Evolutionary conservation across 92 coral and sea anemone species (phyloP).

Genomic region (Zoanthus sociatus): DNA sequence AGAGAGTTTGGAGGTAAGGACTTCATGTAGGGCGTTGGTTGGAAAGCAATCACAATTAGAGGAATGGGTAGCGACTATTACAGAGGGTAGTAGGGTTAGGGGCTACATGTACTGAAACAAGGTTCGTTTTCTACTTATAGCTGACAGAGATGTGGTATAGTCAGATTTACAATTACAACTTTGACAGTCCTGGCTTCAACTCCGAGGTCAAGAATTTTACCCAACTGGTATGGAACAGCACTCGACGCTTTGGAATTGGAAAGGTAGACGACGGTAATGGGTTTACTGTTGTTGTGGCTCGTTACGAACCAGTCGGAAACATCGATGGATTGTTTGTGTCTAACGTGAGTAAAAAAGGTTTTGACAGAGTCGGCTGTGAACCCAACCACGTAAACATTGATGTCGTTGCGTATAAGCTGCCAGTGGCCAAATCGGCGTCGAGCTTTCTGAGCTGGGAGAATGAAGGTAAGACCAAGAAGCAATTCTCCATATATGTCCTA

Average conservation of each 20-base stretch:
- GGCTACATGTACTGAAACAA: not conserved
- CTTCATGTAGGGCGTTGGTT: no score
- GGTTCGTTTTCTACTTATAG: conserved; percentile 32
- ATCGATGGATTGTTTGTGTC: conserved; percentile 88
- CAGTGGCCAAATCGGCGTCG: conserved; percentile 63
- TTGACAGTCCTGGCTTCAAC: conserved; percentile 85
- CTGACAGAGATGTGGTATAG: conserved; percentile 95
- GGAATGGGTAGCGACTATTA: no score
- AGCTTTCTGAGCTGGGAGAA: conserved; percentile 92
- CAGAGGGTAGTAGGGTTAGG: no score
- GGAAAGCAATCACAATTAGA: no score
- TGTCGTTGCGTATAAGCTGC: conserved; percentile 61
- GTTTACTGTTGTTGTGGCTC: conserved; percentile 88
- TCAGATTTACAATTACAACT: conserved; percentile 85
- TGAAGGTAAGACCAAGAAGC: conserved; percentile 64
- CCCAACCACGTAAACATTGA: conserved; percentile 73
- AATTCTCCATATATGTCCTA: not conserved
- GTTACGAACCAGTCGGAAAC: conserved; percentile 98
- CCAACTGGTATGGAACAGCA: conserved; percentile 89
- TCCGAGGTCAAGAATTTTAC: conserved; percentile 84
- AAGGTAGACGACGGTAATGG: conserved; percentile 79
- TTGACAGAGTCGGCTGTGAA: conserved; percentile 76
- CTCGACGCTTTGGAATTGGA: conserved; percentile 91
- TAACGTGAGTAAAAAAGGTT: conserved; percentile 81
- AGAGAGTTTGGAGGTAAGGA: no score